A percentile compares a stretch with the other conserved stretches of the same genome.
phyloP scores from a whole-genome alignment of 1,140 invertebrate species.

The Ostrea denselamellosa region DNA sequence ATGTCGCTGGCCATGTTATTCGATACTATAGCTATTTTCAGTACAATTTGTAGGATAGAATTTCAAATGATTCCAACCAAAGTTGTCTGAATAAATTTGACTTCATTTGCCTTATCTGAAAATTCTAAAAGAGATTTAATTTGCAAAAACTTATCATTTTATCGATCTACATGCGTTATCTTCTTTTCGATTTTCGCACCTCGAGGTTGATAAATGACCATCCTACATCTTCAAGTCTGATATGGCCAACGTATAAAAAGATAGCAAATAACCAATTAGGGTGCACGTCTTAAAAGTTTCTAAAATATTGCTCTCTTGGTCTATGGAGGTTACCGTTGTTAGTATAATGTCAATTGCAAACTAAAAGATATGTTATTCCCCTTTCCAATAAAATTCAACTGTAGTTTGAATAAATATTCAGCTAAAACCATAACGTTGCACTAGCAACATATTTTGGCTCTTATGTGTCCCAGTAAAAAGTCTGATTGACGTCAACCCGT shows the following conservation, averaged over 20 bases:
- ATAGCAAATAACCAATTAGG: too few species aligned
- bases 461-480: not conserved
- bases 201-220: not conserved
- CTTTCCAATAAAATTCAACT: not conserved
- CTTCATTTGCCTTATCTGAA: conserved; percentile 33
- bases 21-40: conserved; percentile 20
- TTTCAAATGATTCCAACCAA: conserved; percentile 25
- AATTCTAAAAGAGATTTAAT: not conserved
- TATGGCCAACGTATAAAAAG: not conserved
- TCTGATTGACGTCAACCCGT: not conserved
- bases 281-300: too few species aligned
- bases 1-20: not conserved
- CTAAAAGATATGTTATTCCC: too few species aligned
- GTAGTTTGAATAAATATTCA: not conserved
- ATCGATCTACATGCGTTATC: conserved; percentile 17
- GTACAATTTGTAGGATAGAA: conserved; percentile 21
- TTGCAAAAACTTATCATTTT: conserved; percentile 19
- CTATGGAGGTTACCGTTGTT: too few species aligned
- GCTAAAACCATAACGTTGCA: not conserved
- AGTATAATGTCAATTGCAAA: too few species aligned
- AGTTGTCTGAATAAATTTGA: conserved; percentile 26
- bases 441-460: not conserved
- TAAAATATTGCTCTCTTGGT: too few species aligned
- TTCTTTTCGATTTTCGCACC: not conserved
- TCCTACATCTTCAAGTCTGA: not conserved